Conservation (phyloP, 1,140 invertebrate genomes). For the Tetramorium simillimum region DNA sequence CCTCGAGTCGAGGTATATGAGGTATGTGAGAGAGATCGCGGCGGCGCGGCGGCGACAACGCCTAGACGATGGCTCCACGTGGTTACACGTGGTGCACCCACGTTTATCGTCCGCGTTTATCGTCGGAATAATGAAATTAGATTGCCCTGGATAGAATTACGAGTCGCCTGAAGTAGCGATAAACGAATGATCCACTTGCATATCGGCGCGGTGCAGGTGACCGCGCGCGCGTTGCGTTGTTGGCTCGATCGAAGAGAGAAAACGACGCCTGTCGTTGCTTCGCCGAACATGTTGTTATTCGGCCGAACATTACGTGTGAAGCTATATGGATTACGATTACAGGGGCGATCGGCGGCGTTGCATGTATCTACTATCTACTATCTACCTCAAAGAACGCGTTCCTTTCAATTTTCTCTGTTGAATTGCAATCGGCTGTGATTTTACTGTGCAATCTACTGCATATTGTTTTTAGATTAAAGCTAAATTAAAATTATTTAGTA, state of each 20-base stretch:
- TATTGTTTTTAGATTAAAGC: conserved; percentile 10
- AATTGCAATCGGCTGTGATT: background rate
- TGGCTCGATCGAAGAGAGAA: background rate
- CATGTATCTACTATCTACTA: too few species aligned
- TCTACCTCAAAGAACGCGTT: background rate
- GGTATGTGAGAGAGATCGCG: background rate
- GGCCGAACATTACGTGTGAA: background rate
- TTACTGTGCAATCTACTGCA: background rate
- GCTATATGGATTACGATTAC: background rate
- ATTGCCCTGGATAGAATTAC: conserved; percentile 59
- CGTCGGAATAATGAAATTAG: conserved; percentile 61
- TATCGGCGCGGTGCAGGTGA: conserved; percentile 42
- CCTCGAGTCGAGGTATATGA: background rate
- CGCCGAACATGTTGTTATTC: background rate
- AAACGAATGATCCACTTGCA: conserved; percentile 61
- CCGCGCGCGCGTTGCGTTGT: conserved; percentile 24
- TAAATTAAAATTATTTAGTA: too few species aligned
- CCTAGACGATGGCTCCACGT: background rate
- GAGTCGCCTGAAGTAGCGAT: conserved; percentile 43
- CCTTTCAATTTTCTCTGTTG: background rate
- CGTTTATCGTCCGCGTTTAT: conserved; percentile 47
- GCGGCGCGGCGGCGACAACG: background rate
- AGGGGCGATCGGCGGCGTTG: too few species aligned
- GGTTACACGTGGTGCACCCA: conserved; percentile 41
- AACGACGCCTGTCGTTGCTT: background rate